Evolutionary conservation across 1,140 invertebrate species (phyloP).

Genomic region (Trichoplusia ni): DNA sequence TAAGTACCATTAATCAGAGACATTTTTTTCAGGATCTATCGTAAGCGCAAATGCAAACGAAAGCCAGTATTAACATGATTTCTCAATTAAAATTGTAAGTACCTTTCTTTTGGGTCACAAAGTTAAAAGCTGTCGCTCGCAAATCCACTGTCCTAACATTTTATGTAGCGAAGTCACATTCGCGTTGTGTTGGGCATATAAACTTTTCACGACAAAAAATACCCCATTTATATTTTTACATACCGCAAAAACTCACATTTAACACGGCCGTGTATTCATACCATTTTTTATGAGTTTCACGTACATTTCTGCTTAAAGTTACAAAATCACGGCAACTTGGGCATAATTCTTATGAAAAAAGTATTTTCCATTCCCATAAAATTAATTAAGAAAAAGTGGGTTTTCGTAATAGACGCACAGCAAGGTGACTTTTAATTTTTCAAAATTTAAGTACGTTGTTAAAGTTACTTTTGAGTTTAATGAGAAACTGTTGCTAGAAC

Average conservation of each 20-base stretch:
- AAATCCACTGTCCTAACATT: neutral
- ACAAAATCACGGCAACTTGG: constrained; percentile 16
- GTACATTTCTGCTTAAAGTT: constrained; percentile 25
- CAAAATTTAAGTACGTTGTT: constrained; percentile 8
- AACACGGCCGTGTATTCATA: constrained; percentile 18
- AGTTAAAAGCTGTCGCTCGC: neutral
- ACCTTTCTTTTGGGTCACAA: too few relatives aligned
- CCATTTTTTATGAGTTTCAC: constrained; percentile 28
- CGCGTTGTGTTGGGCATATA: neutral
- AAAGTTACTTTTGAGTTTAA: constrained; percentile 14
- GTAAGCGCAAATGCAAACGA: too few relatives aligned
- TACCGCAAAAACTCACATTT: constrained; percentile 28
- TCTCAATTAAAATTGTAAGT: too few relatives aligned
- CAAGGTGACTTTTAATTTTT: constrained; percentile 10
- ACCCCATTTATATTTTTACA: constrained; percentile 25
- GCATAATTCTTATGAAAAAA: constrained; percentile 26
- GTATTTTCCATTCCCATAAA: constrained; percentile 25
- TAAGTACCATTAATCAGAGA: too few relatives aligned
- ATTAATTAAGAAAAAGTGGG: constrained; percentile 28
- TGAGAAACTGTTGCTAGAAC: constrained; percentile 5
- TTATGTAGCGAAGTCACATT: neutral
- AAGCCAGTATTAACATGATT: too few relatives aligned
- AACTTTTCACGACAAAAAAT: constrained; percentile 25
- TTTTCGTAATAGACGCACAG: constrained; percentile 13
- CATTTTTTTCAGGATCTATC: too few relatives aligned